Evolutionary conservation across 2,113 vertebrate species (phyloP), one percentile per base, ranked within the genome.

Genomic region (Accipiter virgatus): DNA sequence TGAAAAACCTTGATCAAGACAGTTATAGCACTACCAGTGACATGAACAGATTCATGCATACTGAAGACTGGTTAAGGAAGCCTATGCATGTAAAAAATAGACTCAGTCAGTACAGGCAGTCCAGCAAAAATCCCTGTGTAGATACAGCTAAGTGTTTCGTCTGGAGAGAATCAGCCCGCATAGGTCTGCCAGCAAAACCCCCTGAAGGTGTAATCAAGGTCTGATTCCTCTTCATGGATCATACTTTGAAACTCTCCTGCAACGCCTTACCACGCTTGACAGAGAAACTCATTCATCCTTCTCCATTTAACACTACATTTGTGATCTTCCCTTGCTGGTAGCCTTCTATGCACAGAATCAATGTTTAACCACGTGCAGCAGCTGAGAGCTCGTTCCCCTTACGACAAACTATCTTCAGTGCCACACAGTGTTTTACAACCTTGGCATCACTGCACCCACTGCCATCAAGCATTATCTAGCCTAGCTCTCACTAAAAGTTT

Each of bases 331-430:
- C 36, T 53, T 53, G 23, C 36, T 75, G 53, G 14, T 50, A 80
- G 48, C 58, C 7, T 42, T 3, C 8, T 23, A 47, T 0, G 16
- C 0, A 1, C 45, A 74, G 38, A 88, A 92, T 5, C 0, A 0
- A 36, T 17, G 29, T 42, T 70, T 18, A 88, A 88, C 43, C 42
- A 77, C 0, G 0, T 48, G 63, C 55, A 94, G 53, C 45, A 92
- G 40, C 38, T 43, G 62, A 61, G 47, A 89, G 13, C 15, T 84
- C 0, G 0, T 9, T 86, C 19, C 20, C 8, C 79, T 43, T 42
- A 78, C 7, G 48, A 90, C 16, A 70, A 83, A 88, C 38, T 25
- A 38, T 38, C 50, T 66, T 83, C 71, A 66, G 52, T 27, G 34
- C n/a, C 40, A 84, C 29, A 15, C 5, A 27, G 32, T 20, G 58